Evolutionary conservation across 2,113 vertebrate genomes (phyloP).

Genomic region (Phoxinus phoxinus): DNA sequence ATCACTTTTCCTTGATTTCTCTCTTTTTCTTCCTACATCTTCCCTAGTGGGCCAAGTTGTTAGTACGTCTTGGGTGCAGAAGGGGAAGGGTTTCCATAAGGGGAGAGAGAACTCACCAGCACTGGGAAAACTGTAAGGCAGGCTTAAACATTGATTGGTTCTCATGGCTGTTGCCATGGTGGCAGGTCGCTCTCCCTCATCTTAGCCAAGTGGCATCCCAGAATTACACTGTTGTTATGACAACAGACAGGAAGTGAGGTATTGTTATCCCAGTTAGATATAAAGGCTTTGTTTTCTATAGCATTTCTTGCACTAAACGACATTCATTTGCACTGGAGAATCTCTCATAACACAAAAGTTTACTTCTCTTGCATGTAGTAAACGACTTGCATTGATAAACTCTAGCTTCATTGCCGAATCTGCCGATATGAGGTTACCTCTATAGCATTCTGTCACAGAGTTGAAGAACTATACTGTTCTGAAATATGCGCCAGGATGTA

Average conservation of each 20-base stretch:
- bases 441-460: neutral
- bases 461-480: neutral
- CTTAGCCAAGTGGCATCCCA: conserved; percentile 55
- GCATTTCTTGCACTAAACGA: conserved; percentile 20
- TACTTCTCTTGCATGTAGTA: neutral
- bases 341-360: neutral
- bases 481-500: neutral
- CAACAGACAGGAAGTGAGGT: conserved; percentile 71
- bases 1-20: neutral
- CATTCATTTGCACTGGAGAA: conserved; percentile 27
- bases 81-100: conserved; percentile 26
- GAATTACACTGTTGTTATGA: conserved; percentile 70
- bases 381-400: neutral
- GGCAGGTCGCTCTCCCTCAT: conserved; percentile 59
- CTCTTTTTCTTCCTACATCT: conserved; percentile 23
- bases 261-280: conserved; percentile 53
- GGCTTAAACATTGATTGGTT: conserved; percentile 62
- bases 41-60: conserved; percentile 54
- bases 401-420: neutral
- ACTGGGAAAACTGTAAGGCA: conserved; percentile 27
- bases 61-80: conserved; percentile 33
- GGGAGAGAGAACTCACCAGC: conserved; percentile 12
- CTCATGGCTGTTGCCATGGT: conserved; percentile 66
- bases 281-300: conserved; percentile 57
- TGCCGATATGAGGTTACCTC: neutral